Percentiles rank a stretch among this genome's conserved stretches.
phyloP scores from a whole-genome alignment of 2,797 vertebrate species.

The Cynodonichthys magdalenae region DNA sequence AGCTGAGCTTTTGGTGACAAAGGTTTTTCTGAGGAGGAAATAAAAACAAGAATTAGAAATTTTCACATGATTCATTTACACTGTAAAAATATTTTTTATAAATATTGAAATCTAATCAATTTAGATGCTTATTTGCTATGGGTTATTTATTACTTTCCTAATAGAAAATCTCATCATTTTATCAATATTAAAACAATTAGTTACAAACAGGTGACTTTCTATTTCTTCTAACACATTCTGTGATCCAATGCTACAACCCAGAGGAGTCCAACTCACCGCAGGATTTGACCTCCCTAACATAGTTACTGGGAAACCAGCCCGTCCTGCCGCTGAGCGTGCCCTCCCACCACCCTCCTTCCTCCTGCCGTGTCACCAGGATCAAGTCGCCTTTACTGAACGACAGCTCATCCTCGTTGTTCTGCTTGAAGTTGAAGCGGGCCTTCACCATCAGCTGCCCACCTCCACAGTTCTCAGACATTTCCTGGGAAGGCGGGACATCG shows the following conservation, averaged over 20 bases:
- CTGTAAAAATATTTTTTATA: background rate
- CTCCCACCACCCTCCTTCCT: slow-evolving; percentile 99
- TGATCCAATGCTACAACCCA: background rate
- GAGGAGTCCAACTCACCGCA: slow-evolving; percentile 84
- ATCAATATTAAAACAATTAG: too few species aligned
- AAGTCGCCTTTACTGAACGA: slow-evolving; percentile 95
- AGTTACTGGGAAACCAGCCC: slow-evolving; percentile 99
- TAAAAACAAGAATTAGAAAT: background rate
- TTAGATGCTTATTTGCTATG: too few species aligned
- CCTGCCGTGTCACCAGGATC: slow-evolving; percentile 92
- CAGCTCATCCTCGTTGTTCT: slow-evolving; percentile 97
- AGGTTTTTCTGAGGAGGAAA: slow-evolving; percentile 85
- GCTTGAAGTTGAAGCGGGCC: slow-evolving; percentile 97
- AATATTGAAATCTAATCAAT: too few species aligned
- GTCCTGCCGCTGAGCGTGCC: slow-evolving; percentile 90
- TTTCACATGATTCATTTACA: background rate
- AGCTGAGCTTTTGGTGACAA: slow-evolving; percentile 92
- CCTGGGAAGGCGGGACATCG: slow-evolving; percentile 75
- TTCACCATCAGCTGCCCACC: slow-evolving; percentile 89
- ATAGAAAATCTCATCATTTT: too few species aligned
- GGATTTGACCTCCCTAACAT: slow-evolving; percentile 94
- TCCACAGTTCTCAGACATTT: slow-evolving; percentile 96
- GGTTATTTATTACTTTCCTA: too few species aligned
- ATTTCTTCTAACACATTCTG: background rate
- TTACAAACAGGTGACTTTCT: too few species aligned